Evolutionary conservation across 2,888 invertebrate species (phyloP).

Genomic region (Scaeva pyrastri): DNA sequence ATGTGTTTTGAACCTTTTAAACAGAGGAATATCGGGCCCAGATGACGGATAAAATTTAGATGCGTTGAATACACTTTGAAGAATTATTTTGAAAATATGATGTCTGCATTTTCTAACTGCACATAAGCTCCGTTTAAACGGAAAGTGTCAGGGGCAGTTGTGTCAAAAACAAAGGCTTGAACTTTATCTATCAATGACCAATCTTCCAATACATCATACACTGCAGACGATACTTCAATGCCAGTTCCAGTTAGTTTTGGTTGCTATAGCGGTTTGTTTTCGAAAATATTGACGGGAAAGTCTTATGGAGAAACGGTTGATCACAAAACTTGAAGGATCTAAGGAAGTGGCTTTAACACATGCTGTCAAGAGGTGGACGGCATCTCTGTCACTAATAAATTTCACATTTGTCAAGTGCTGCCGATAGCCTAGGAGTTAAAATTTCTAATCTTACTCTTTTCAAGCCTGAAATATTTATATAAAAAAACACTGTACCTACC

Average conservation of each 20-base stretch:
- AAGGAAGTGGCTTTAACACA: conserved; percentile 1
- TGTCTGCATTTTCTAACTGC: conserved; percentile 22
- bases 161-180: too few relatives aligned
- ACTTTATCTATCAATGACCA: conserved; percentile 18
- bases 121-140: conserved; percentile 30
- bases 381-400: conserved; percentile 32
- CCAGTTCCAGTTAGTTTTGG: conserved; percentile 34
- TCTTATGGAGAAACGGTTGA: not conserved
- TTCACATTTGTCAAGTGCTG: too few relatives aligned
- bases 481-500: too few relatives aligned
- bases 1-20: conserved; percentile 23
- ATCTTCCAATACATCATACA: conserved; percentile 32
- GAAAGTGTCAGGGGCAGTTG: too few relatives aligned
- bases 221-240: conserved; percentile 30
- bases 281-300: conserved; percentile 19
- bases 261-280: conserved; percentile 15
- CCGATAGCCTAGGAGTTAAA: too few relatives aligned
- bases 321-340: not conserved
- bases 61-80: conserved; percentile 34
- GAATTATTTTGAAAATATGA: conserved; percentile 28
- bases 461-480: too few relatives aligned
- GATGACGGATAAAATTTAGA: conserved; percentile 2
- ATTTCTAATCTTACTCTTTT: too few relatives aligned
- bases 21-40: conserved; percentile 23
- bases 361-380: conserved; percentile 17